Conservation (phyloP, 2,113 vertebrate genomes). For the Panthera tigris region DNA sequence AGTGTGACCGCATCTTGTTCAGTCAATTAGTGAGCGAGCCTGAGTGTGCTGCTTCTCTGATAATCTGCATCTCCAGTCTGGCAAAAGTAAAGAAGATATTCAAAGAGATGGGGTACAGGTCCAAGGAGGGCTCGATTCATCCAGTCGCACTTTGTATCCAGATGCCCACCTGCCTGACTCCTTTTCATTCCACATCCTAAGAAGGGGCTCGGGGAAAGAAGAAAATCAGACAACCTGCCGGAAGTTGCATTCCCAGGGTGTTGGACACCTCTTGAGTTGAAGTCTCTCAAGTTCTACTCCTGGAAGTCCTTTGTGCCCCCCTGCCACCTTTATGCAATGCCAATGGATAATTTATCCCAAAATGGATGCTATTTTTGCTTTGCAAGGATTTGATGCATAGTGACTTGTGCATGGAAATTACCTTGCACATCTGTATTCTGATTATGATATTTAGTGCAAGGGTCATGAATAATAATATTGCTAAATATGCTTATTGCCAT, state of each 20-base stretch:
- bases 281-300: constrained; percentile 40
- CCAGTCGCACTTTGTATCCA: neutral
- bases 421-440: constrained; percentile 86
- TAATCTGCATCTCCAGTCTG: constrained; percentile 65
- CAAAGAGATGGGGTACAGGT: neutral
- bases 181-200: constrained; percentile 21
- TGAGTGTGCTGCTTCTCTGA: constrained; percentile 86
- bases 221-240: neutral
- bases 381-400: constrained; percentile 79
- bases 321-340: constrained; percentile 74
- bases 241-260: neutral
- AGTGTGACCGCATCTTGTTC: constrained; percentile 93
- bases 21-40: constrained; percentile 91
- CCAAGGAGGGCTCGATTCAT: constrained; percentile 44
- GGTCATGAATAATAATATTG: constrained; percentile 90
- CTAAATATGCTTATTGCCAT: constrained; percentile 87
- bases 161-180: neutral
- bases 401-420: constrained; percentile 85
- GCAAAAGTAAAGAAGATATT: constrained; percentile 30
- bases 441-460: constrained; percentile 87
- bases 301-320: constrained; percentile 67
- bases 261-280: constrained; percentile 53
- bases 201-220: constrained; percentile 56
- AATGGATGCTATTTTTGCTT: constrained; percentile 86
- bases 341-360: constrained; percentile 81